Conservation (phyloP, 2,113 vertebrate species). For the Lophura nycthemera region DNA sequence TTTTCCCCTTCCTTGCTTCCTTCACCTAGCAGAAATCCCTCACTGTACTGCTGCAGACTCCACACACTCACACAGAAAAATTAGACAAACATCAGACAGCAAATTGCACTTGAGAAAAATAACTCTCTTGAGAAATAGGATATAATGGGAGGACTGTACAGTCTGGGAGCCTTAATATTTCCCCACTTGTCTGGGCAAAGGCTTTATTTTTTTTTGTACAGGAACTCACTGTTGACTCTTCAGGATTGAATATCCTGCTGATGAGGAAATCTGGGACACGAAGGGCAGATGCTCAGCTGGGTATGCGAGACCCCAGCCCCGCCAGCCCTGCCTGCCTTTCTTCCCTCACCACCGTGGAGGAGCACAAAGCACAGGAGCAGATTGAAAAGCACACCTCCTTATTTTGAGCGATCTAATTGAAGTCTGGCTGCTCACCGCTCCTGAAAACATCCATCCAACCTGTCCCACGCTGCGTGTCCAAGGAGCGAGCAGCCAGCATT, state of each 20-base stretch:
- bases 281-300: background rate
- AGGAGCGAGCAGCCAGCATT: background rate
- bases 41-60: background rate
- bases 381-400: background rate
- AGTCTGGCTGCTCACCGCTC: slow-evolving; percentile 2
- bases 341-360: background rate
- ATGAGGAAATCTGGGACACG: slow-evolving; percentile 14
- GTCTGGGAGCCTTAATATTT: background rate
- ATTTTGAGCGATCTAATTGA: slow-evolving; percentile 4
- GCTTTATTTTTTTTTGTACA: background rate
- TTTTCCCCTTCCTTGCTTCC: background rate
- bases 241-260: slow-evolving; percentile 33
- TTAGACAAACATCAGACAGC: background rate
- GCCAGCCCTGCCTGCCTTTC: fast-evolving
- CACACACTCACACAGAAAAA: fast-evolving
- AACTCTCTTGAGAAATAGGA: background rate
- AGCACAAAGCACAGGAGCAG: background rate
- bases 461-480: background rate
- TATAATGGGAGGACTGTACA: background rate
- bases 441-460: background rate
- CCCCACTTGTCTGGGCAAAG: background rate
- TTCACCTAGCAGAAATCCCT: background rate
- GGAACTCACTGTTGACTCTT: slow-evolving; percentile 55
- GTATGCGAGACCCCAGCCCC: background rate
- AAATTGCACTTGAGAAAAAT: background rate